Evolutionary conservation across 2,797 vertebrate species (phyloP).

Genomic region (Ctenopoma kingsleyae): DNA sequence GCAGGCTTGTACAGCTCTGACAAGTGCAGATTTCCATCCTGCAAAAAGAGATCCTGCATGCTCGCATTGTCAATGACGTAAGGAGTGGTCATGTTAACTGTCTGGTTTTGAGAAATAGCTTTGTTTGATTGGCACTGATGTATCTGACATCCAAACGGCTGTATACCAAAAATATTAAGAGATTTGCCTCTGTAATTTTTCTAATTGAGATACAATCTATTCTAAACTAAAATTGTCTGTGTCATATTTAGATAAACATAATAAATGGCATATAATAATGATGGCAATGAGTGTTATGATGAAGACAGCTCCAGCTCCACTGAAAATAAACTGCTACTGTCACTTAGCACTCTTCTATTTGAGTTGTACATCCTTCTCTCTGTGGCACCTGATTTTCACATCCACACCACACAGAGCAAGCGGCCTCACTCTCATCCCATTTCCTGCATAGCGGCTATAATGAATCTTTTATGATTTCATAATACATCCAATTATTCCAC

Average conservation of each 20-base stretch:
- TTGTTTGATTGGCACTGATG: not conserved
- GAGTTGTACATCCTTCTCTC: slow-evolving; percentile 31
- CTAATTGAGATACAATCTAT: not conserved
- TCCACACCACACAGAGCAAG: slow-evolving; percentile 64
- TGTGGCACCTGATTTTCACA: slow-evolving; percentile 57
- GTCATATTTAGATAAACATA: not conserved
- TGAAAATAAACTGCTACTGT: slow-evolving; percentile 40
- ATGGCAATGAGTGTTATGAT: not conserved
- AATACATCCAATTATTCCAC: slow-evolving; percentile 79
- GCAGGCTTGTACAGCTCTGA: slow-evolving; percentile 24
- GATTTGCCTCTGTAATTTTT: not conserved
- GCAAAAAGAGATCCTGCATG: not conserved
- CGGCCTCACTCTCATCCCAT: slow-evolving; percentile 68
- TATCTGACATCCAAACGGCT: not conserved
- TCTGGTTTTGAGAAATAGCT: not conserved
- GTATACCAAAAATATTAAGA: not conserved
- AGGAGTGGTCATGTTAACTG: not conserved
- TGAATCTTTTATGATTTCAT: slow-evolving; percentile 84
- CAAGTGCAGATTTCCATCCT: slow-evolving; percentile 21
- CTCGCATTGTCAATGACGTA: not conserved
- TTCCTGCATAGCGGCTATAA: slow-evolving; percentile 72
- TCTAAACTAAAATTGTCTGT: not conserved
- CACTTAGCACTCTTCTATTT: slow-evolving; percentile 34
- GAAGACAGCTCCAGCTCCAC: not conserved
- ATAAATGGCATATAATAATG: slow-evolving; percentile 20